Base-by-base conservation (phyloP, 2,888 invertebrate species). In the Lycaena phlaeas region DNA sequence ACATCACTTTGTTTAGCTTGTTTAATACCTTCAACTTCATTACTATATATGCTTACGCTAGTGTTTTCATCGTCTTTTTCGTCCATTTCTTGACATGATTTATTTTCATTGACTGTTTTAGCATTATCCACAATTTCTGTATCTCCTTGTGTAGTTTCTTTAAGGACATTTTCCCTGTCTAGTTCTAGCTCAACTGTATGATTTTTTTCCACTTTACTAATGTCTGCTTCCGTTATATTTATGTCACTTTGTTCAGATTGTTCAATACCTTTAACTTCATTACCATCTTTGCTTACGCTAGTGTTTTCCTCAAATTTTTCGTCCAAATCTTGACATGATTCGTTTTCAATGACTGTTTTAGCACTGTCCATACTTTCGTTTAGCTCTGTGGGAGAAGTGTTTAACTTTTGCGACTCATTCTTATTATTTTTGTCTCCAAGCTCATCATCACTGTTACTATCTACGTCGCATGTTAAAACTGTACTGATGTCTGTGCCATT, bases 401-500 rank as follows among this genome's bases (percentile, higher is more conserved):
- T 61, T 41, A 37, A 51, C 51, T 30, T 45, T 44, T 36, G 26
- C 26, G 18, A 27, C 37, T 27, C 27, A 10, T 17, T 27, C 7
- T 15, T 44, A 27, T 36, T 17, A 30, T 38, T 17, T 29, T 49
- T 40, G 7, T 40, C 37, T 2, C 37, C 36, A 12, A 45, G 40
- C 31, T 44, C 44, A 31, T 44, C 44, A 31, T 41, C 46, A 17
- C 27, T 36, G 4, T 39, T 36, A 30, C 18, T 29, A 5, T 42
- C 43, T 10, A 43, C 39, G n/a, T 49, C 41, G 27, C 14, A 9
- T 36, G 39, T 42, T 43, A 48, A 49, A 12, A 59, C 51, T 26
- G 59, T 55, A 44, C 60, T 52, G 22, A 76, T 54, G 44, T 82
- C 81, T 54, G 85, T 81, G 4, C 86, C 88, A 40, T 90, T 72